These are phyloP conservation scores for Harmothoe impar DNA, from an alignment of 2,888 invertebrate species.

Conservation along the genomic window DNA sequence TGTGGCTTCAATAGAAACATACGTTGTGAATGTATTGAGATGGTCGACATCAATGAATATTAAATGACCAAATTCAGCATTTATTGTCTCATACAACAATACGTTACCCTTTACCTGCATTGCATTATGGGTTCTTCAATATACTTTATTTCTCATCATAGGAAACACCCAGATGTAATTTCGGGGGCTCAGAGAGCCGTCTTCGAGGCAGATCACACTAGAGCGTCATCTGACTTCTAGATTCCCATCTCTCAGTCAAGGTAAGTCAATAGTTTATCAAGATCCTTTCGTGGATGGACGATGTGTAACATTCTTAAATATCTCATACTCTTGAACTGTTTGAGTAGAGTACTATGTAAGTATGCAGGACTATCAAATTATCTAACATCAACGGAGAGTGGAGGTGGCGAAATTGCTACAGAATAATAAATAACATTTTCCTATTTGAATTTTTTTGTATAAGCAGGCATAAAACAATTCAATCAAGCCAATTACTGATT, in stretches of 20 bases:
- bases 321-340: neutral
- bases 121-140: no score
- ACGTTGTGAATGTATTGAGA: no score
- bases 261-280: neutral
- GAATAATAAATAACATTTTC: neutral
- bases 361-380: neutral
- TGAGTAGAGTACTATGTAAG: neutral
- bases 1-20: no score
- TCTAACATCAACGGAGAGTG: neutral
- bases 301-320: no score
- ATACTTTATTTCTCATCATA: neutral
- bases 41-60: no score
- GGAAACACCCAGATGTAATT: constrained; percentile 43
- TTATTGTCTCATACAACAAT: no score
- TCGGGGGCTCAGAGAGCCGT: constrained; percentile 60
- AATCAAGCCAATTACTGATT: no score
- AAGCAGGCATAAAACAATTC: no score
- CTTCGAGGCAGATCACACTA: constrained; percentile 31
- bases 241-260: constrained; percentile 15
- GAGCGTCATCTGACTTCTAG: constrained; percentile 39
- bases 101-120: no score
- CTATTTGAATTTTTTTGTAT: no score
- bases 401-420: neutral
- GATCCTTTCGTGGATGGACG: no score
- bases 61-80: no score